Evolutionary conservation across 2,113 vertebrate genomes (phyloP).

Genomic region (Callorhinus ursinus): DNA sequence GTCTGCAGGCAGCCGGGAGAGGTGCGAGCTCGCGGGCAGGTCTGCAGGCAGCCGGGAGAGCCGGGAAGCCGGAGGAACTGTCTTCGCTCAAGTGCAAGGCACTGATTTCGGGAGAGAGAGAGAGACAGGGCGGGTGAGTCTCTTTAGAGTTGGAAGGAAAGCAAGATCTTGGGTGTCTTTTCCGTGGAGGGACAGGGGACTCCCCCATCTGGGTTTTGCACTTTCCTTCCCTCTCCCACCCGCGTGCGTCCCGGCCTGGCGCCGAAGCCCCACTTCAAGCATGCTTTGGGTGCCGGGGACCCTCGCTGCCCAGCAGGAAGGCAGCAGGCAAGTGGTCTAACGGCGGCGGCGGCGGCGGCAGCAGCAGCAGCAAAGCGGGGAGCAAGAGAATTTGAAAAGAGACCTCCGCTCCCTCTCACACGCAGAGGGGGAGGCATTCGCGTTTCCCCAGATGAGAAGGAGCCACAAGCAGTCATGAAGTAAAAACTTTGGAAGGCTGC

Average conservation of each 20-base stretch:
- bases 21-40: not conserved
- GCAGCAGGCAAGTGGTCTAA: conserved; percentile 55
- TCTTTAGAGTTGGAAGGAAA: conserved; percentile 61
- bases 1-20: not conserved
- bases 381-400: conserved; percentile 56
- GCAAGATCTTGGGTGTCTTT: not conserved
- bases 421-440: conserved; percentile 36
- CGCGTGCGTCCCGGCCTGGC: not conserved
- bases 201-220: not conserved
- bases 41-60: not conserved
- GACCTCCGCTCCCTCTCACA: conserved; percentile 49
- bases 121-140: conserved; percentile 11
- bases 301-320: conserved; percentile 20
- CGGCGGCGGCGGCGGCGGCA: not conserved
- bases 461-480: conserved; percentile 73
- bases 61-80: not conserved
- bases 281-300: conserved; percentile 7
- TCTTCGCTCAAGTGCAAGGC: conserved; percentile 23
- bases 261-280: conserved; percentile 4
- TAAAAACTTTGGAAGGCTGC: conserved; percentile 81
- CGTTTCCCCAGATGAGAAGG: conserved; percentile 53
- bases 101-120: not conserved
- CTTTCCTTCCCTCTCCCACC: conserved; percentile 32
- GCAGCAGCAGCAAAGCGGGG: not conserved
- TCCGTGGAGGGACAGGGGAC: not conserved